phyloP scores from a whole-genome alignment of 2,797 vertebrate species.

The Ataeniobius toweri region DNA sequence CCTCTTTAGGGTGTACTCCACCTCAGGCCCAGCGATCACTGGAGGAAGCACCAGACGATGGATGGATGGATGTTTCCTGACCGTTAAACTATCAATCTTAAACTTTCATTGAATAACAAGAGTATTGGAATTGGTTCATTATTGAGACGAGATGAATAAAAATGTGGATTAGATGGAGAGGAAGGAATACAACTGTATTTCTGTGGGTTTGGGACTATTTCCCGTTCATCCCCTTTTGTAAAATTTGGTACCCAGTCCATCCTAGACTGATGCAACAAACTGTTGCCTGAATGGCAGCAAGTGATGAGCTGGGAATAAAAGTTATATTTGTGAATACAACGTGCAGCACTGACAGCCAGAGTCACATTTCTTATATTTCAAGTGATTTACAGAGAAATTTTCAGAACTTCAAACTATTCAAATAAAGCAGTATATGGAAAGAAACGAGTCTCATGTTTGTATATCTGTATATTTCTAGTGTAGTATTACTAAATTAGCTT shows the following conservation, averaged over 20 bases:
- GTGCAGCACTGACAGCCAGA: constrained; percentile 2
- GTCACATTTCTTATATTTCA: constrained; percentile 28
- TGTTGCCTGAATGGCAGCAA: neutral
- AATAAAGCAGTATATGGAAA: constrained; percentile 51
- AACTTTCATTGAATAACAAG: neutral
- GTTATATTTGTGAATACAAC: neutral
- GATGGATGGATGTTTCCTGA: too few relatives aligned
- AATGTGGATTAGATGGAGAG: neutral
- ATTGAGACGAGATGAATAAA: neutral
- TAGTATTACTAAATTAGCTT: neutral
- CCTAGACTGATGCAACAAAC: neutral
- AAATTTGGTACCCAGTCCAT: neutral
- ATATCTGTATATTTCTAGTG: neutral
- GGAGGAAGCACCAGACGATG: too few relatives aligned
- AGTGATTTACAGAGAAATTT: constrained; percentile 41
- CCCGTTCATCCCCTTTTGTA: neutral
- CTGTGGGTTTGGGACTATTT: neutral
- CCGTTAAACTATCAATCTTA: too few relatives aligned
- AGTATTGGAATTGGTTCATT: neutral
- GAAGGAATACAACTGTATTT: neutral
- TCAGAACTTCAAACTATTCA: constrained; percentile 50
- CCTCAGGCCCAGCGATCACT: too few relatives aligned
- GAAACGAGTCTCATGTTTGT: neutral
- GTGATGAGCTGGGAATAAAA: neutral
- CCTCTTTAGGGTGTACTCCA: too few relatives aligned